A percentile compares a stretch with the other conserved stretches of the same genome.
Conservation (phyloP, 2,888 invertebrate species). For the Pollenia labialis region DNA sequence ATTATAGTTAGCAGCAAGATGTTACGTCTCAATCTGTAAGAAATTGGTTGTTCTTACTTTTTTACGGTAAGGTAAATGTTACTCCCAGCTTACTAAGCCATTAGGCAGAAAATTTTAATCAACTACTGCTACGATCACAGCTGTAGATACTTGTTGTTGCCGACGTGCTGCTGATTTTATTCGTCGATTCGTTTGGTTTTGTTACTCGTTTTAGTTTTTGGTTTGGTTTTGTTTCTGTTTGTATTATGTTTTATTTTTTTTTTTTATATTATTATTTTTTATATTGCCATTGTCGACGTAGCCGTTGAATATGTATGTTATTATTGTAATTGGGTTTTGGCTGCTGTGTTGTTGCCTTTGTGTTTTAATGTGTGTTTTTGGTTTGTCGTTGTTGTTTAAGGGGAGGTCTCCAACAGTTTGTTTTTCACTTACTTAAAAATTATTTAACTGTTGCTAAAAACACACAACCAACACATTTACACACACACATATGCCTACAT, state of each 20-base stretch:
- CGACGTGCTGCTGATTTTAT: constrained; percentile 54
- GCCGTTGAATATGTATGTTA: constrained; percentile 68
- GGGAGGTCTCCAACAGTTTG: constrained; percentile 60
- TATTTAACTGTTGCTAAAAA: constrained; percentile 70
- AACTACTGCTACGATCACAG: constrained; percentile 4
- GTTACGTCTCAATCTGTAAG: no score
- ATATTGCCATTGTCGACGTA: constrained; percentile 62
- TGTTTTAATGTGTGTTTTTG: constrained; percentile 11
- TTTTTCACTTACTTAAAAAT: constrained; percentile 65
- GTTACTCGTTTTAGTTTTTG: constrained; percentile 22
- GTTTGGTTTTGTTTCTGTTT: constrained; percentile 25
- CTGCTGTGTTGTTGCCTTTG: background rate
- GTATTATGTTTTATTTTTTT: constrained; percentile 1
- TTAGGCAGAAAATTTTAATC: background rate
- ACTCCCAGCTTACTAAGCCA: no score
- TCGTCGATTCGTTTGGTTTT: constrained; percentile 35
- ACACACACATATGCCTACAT: constrained; percentile 43
- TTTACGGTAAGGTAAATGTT: no score
- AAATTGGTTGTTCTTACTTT: no score
- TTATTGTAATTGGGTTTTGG: constrained; percentile 60
- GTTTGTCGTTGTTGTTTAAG: constrained; percentile 22
- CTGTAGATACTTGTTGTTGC: constrained; percentile 57
- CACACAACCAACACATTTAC: constrained; percentile 62
- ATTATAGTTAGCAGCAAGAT: no score
- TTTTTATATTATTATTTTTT: constrained; percentile 54